Percentiles rank a stretch among this genome's conserved stretches.
Conservation (phyloP, 2,888 invertebrate species). For the Argyresthia albistria region DNA sequence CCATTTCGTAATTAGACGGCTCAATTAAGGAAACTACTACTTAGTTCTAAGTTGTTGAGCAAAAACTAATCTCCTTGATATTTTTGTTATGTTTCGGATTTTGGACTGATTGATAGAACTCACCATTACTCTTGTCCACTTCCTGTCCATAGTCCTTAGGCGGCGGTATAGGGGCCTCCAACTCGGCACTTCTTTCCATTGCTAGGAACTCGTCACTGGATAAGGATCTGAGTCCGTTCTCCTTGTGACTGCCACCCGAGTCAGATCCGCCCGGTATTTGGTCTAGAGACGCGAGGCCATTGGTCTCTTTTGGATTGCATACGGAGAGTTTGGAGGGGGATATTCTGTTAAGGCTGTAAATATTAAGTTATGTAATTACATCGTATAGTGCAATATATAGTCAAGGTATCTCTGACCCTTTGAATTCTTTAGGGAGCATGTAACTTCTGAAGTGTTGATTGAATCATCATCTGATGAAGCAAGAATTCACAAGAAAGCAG, state of each 20-base stretch:
- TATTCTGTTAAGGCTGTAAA: conserved; percentile 50
- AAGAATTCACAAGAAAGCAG: no score
- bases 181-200: conserved; percentile 60
- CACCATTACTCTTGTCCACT: conserved; percentile 32
- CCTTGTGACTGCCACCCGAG: conserved; percentile 35
- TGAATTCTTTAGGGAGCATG: background rate
- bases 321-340: conserved; percentile 61
- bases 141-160: conserved; percentile 36
- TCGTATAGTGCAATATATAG: no score
- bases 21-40: no score
- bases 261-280: conserved; percentile 46
- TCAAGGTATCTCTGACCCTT: background rate
- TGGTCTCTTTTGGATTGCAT: conserved; percentile 47
- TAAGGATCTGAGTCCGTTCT: conserved; percentile 46
- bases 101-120: conserved; percentile 6
- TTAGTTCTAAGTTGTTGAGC: no score
- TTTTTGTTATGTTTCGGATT: no score
- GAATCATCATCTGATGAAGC: no score
- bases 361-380: background rate
- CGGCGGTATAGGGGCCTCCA: conserved; percentile 33
- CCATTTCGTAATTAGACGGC: no score
- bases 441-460: no score
- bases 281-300: conserved; percentile 37
- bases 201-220: conserved; percentile 64
- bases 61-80: no score